Conservation (phyloP, 2,888 invertebrate species). For the Bellardia pandia region DNA sequence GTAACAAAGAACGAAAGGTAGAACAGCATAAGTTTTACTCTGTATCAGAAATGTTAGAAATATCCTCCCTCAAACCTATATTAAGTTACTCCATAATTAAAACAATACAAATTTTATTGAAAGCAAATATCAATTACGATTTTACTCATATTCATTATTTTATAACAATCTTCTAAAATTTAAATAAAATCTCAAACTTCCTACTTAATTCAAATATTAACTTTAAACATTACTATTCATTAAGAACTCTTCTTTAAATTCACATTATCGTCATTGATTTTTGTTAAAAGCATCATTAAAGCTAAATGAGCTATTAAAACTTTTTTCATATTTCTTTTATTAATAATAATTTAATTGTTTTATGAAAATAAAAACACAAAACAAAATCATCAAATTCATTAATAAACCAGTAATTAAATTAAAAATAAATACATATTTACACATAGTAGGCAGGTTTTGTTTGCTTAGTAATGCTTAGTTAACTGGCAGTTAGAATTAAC, state of each 20-base stretch:
- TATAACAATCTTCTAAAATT: neutral
- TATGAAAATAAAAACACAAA: neutral
- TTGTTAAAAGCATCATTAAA: constrained; percentile 1
- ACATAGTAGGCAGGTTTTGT: neutral
- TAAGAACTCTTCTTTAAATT: neutral
- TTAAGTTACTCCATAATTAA: too few relatives aligned
- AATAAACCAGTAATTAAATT: constrained; percentile 50
- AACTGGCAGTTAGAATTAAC: constrained; percentile 16
- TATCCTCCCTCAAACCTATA: too few relatives aligned
- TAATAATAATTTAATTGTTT: constrained; percentile 17
- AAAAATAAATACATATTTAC: neutral
- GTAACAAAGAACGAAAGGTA: too few relatives aligned
- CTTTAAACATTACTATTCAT: constrained; percentile 15
- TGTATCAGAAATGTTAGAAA: too few relatives aligned
- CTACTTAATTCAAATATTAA: neutral
- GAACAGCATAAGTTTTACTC: too few relatives aligned
- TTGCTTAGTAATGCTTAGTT: neutral
- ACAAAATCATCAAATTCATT: constrained; percentile 49
- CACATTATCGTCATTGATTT: neutral
- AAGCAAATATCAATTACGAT: too few relatives aligned
- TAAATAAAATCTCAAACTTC: neutral
- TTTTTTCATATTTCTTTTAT: neutral
- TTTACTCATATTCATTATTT: too few relatives aligned
- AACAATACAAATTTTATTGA: too few relatives aligned
- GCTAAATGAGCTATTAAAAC: neutral